Evolutionary conservation across 37 sponge, comb jelly and placozoan genomes (phyloP), one percentile per base, ranked within the genome.

Genomic region (Crambe crambe): DNA sequence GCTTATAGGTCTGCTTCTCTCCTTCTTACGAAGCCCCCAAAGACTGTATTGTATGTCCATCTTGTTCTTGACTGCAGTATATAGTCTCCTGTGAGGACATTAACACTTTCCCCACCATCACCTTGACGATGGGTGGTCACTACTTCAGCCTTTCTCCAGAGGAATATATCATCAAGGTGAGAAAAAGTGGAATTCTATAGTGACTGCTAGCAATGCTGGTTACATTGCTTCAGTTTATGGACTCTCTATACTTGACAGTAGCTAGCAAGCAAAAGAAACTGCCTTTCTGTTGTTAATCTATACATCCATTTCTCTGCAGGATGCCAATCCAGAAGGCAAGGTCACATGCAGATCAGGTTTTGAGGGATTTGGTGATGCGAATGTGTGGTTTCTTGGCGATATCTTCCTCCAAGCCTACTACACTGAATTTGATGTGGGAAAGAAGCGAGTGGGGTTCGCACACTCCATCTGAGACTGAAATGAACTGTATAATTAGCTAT

Each of bases 311-410:
- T 30, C 22, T 42, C 74, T 31, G 1, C 35, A 29, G 86, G 81
- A 15, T 89, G 86, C 39, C 68, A n/a, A n/a, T n/a, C n/a, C n/a
- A n/a, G n/a, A n/a, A n/a, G n/a, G n/a, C n/a, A n/a, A n/a, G n/a
- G n/a, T n/a, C n/a, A n/a, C n/a, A n/a, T n/a, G n/a, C n/a, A n/a
- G n/a, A n/a, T n/a, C n/a, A n/a, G n/a, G n/a, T n/a, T n/a, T n/a
- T n/a, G n/a, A n/a, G n/a, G n/a, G n/a, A n/a, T n/a, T n/a, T n/a
- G n/a, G n/a, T n/a, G n/a, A n/a, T n/a, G n/a, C n/a, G n/a, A n/a
- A n/a, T n/a, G n/a, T 87, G 76, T 98, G 97, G 97, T 96, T 98
- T 56, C 87, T 98, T 38, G 99, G 99, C 17, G 99, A 98, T 71
- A 93, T 96, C 12, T 97, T 97, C 83, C 86, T 92, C 38, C 93